Evolutionary conservation across 2,888 invertebrate species (phyloP), one percentile per base, ranked within the genome.

Genomic region (Liposcelis brunnea): DNA sequence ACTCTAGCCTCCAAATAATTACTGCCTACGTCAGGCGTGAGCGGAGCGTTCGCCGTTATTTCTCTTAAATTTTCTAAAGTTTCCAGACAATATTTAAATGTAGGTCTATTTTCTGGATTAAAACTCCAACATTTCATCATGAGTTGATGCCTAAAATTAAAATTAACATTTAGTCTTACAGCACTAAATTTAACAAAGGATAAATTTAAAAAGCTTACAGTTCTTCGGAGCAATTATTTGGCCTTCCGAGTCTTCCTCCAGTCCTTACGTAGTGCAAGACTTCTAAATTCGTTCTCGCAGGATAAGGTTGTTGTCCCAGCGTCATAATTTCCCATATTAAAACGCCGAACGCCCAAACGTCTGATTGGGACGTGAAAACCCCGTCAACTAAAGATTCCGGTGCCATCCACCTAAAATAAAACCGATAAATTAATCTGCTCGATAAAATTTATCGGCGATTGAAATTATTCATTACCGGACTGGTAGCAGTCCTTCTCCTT

Each of bases 301-400:
- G 90, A 65, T 98, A 98, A 0, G 98, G 98, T 60, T 94, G 91
- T 59, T 93, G 89, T 0, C 97, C 97, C 43, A 97, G 65, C 0
- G 95, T 90, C 59, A 97, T 75, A 42, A 97, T 87, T 70, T 98
- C 98, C 94, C 95, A 97, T 59, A 94, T 75, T 2, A 97, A 67
- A 0, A 97, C 84, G 0, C 84, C 87, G 66, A 89, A 90, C 0
- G 89, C 80, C 95, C 95, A 95, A 3, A 95, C 93, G 62, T 97
- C 97, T 0, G 91, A 90, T 60, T 95, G 94, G 43, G 86, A 85
- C 0, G 94, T 93, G 61, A 95, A 98, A 1, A 95, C 83, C 0
- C 95, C 94, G 59, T 95, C 94, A 2, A 90, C 80, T 10, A 97
- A 66, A 18, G 93, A 90, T 64, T 98, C 98, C 1, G 95, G 95